phyloP scores from a whole-genome alignment of 1,140 invertebrate genomes.

The Cydia fagiglandana region DNA sequence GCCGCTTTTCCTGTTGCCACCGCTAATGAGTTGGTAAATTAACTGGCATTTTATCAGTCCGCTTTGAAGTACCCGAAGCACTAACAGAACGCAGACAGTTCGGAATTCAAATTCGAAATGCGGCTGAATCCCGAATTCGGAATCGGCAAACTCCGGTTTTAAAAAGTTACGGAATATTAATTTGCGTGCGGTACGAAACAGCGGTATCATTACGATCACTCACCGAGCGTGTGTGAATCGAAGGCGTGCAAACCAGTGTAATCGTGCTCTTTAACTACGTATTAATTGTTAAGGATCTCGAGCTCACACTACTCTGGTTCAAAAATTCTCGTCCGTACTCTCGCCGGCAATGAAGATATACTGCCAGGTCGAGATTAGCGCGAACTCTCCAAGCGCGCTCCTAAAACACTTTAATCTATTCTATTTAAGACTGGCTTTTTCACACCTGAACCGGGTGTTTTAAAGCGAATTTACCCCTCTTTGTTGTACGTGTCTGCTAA shows the following conservation, averaged over 20 bases:
- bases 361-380: conserved; percentile 7
- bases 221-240: neutral
- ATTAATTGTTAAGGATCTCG: neutral
- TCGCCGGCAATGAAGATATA: neutral
- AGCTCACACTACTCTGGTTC: neutral
- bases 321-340: conserved; percentile 13
- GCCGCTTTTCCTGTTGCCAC: conserved; percentile 46
- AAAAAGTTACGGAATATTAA: conserved; percentile 32
- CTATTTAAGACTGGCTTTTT: conserved; percentile 69
- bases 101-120: conserved; percentile 40
- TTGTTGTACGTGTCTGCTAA: conserved; percentile 69
- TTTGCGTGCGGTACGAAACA: conserved; percentile 15
- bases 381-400: conserved; percentile 12
- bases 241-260: neutral
- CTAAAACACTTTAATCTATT: conserved; percentile 64
- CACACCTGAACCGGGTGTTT: conserved; percentile 70
- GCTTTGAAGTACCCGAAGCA: conserved; percentile 45
- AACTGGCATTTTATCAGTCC: conserved; percentile 51
- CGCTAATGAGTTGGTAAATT: conserved; percentile 63
- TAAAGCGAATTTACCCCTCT: conserved; percentile 70
- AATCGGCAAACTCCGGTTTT: conserved; percentile 13
- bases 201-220: neutral
- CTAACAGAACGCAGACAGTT: conserved; percentile 48
- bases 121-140: conserved; percentile 1
- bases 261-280: neutral